Evolutionary conservation across 2,888 invertebrate genomes (phyloP).

Genomic region (Hipparchia semele): DNA sequence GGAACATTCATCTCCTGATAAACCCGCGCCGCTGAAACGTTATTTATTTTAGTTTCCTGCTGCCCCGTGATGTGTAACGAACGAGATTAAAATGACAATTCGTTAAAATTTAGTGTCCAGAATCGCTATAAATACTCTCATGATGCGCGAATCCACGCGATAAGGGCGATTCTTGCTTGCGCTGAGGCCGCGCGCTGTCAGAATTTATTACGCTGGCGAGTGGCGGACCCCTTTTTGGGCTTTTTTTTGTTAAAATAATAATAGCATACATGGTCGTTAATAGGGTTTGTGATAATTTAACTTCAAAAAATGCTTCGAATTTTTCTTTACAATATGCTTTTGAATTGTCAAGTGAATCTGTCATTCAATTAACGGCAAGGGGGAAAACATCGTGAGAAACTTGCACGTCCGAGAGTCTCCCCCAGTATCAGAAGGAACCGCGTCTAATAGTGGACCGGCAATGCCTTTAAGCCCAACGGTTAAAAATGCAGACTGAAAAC

Average conservation of each 20-base stretch:
- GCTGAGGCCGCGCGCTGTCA: slow-evolving; percentile 54
- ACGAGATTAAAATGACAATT: slow-evolving; percentile 46
- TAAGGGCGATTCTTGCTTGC: slow-evolving; percentile 55
- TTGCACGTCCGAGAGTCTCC: too few relatives aligned
- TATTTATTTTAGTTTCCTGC: slow-evolving; percentile 40
- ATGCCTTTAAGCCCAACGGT: too few relatives aligned
- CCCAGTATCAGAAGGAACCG: too few relatives aligned
- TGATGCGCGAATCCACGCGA: slow-evolving; percentile 54
- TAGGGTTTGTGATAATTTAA: background rate
- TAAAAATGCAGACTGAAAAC: too few relatives aligned
- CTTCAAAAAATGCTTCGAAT: background rate
- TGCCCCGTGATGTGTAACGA: slow-evolving; percentile 38
- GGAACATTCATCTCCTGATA: slow-evolving; percentile 23
- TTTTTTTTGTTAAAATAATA: slow-evolving; percentile 37
- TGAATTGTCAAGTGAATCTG: too few relatives aligned
- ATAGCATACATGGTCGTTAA: slow-evolving; percentile 3
- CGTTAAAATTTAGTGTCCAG: slow-evolving; percentile 45
- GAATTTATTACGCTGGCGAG: slow-evolving; percentile 58
- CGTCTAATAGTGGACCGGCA: too few relatives aligned
- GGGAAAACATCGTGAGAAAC: too few relatives aligned
- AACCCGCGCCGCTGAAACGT: slow-evolving; percentile 22
- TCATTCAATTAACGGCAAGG: too few relatives aligned
- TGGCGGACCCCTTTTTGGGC: slow-evolving; percentile 43
- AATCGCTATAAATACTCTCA: slow-evolving; percentile 45
- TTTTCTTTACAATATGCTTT: background rate